Evolutionary conservation across 2,113 vertebrate genomes (phyloP), one percentile per base, ranked within the genome.

Genomic region (Circaetus cinerascens): DNA sequence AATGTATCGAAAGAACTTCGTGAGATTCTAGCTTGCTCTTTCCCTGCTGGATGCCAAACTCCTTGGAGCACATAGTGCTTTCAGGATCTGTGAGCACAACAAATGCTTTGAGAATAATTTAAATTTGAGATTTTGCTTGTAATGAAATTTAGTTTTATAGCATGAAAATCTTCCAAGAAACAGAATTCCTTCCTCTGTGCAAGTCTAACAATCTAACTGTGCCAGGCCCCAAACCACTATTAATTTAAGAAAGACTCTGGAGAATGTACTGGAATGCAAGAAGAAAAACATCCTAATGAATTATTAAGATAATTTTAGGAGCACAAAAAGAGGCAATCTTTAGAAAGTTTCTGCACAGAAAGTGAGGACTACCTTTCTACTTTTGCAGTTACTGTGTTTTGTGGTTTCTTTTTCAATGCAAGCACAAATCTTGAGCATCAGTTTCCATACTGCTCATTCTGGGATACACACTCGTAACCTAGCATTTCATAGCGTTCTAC

Each of bases 1-100:
- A 72, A 23, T 0, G 6, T 3, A 23, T 0, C 0, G 1, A 15
- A 73, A 72, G 40, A 60, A 86, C 30, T 34, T 48, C 10, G 26
- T 0, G 2, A 57, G 26, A 32, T 46, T 73, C 36, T n/a, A 51
- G 18, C 48, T 76, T 83, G 60, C 30, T 38, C 59, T 51, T 76
- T 45, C 53, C 51, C 40, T 27, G 48, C 30, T 36, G 69, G 77
- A 40, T 53, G 38, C 46, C 77, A 86, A 81, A 40, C 2, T 74
- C 79, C 56, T 30, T 1, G 11, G 63, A 92, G 73, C 32, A 60
- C 68, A 48, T 1, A 53, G 18, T 2, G 1, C 46, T 76, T 50
- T 74, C 91, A 71, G 86, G 22, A 68, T 55, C 60, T 38, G 25
- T 15, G 18, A 63, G 48, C 60, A 55, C 29, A 85, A 46, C 34